Evolutionary conservation across 2,797 vertebrate species (phyloP).

Genomic region (Eulemur albifrons): DNA sequence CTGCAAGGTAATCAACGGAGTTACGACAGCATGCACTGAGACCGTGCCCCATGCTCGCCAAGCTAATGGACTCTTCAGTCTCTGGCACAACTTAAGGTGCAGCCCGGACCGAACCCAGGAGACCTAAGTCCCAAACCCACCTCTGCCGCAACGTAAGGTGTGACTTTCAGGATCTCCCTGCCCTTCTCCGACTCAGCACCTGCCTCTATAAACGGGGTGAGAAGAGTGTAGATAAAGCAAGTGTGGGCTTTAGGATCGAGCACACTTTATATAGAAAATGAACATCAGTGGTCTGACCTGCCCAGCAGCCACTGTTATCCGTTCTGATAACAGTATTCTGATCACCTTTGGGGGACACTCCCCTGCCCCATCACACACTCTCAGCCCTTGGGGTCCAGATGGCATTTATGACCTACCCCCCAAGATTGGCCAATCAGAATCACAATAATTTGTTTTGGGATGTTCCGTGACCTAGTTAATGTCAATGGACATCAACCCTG

Average conservation of each 20-base stretch:
- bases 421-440: not conserved
- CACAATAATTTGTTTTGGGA: not conserved
- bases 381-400: not conserved
- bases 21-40: not conserved
- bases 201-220: not conserved
- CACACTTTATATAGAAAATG: not conserved
- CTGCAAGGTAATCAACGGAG: not conserved
- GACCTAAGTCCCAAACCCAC: not conserved
- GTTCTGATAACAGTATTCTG: not conserved
- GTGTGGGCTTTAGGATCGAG: not conserved
- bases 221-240: not conserved
- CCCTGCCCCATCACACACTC: no score
- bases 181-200: not conserved
- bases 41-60: not conserved
- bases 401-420: not conserved
- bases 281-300: not conserved
- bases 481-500: not conserved
- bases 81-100: not conserved
- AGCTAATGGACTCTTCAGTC: not conserved
- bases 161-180: not conserved
- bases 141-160: not conserved
- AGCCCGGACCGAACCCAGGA: not conserved
- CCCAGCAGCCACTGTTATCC: no score
- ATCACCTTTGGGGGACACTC: not conserved
- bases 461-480: not conserved